These are phyloP conservation scores for Maniola jurtina DNA, from an alignment of 1,140 invertebrate species.

Conservation along the genomic window DNA sequence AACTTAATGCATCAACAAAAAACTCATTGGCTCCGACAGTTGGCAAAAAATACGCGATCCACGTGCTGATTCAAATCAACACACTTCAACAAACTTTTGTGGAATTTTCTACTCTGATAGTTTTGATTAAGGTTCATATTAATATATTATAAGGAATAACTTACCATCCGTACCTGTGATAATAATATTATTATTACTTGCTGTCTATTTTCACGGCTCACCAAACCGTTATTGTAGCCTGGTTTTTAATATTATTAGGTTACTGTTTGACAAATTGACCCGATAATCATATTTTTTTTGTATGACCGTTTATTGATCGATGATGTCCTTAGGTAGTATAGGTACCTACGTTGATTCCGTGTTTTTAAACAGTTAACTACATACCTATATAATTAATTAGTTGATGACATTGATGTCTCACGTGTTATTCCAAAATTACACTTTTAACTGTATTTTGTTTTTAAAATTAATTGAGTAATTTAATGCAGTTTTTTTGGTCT, in stretches of 20 bases:
- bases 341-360: too few species aligned
- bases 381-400: too few species aligned
- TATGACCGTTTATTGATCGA: slow-evolving; percentile 9
- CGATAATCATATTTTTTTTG: slow-evolving; percentile 26
- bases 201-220: not conserved
- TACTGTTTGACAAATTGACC: slow-evolving; percentile 35
- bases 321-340: slow-evolving; percentile 10
- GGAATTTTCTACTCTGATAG: slow-evolving; percentile 9
- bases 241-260: slow-evolving; percentile 36
- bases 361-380: too few species aligned
- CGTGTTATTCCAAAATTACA: too few species aligned
- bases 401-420: too few species aligned
- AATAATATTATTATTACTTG: not conserved
- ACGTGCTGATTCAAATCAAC: slow-evolving; percentile 27
- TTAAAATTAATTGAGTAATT: too few species aligned
- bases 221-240: slow-evolving; percentile 31
- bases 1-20: slow-evolving; percentile 24
- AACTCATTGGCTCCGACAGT: slow-evolving; percentile 25
- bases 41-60: slow-evolving; percentile 27
- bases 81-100: not conserved
- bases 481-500: too few species aligned
- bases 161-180: too few species aligned
- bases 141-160: too few species aligned
- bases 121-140: not conserved
- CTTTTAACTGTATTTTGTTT: too few species aligned